Base-by-base conservation (phyloP, 2,113 vertebrate species). In the Ochotona curzoniae region DNA sequence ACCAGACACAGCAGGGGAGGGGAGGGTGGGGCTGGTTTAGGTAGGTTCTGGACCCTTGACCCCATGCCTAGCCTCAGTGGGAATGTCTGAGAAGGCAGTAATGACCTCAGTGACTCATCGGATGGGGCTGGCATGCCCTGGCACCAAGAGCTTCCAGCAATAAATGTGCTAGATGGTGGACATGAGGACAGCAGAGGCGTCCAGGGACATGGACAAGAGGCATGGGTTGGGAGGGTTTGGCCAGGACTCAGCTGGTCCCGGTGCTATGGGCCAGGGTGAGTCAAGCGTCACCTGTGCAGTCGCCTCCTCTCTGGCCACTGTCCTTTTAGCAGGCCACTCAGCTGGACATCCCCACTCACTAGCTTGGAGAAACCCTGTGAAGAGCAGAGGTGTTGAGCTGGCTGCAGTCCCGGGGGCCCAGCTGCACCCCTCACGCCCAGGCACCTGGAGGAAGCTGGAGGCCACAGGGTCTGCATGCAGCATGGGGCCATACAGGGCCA, bases 371-470 rank as follows among this genome's bases (percentile, higher is more conserved):
- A 96, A 92, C 96, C 98, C 99, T 99, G 66, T 73, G 32, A 70
- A 87, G 82, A 87, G 63, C 49, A 88, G 71, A 44, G 30, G 11
- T 60, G 67, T 70, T 79, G 69, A 87, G 73, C 25, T 0, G 17
- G 32, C 49, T 28, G 49, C 5, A 1, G 61, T 12, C 44, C 2
- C 0, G 0, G 44, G 57, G 25, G 15, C 80, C 81, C 5, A 0
- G 61, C 71, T 70, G 61, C 28, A n/a, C 35, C 57, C 89, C 73
- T 51, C 35, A 0, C 14, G 5, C 12, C 60, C 61, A 4, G 0
- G 81, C 97, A 99, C 99, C 99, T 99, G 98, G 90, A 99, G 97
- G 89, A 99, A 99, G 9, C 98, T 97, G 64, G 97, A 92, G 79
- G 98, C 98, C 73, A 98, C 87, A 0, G 98, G 98, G 95, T 99